A percentile compares a stretch with the other conserved stretches of the same genome.
Evolutionary conservation across 2,113 vertebrate genomes (phyloP).

Genomic region (Falcunculus frontatus): DNA sequence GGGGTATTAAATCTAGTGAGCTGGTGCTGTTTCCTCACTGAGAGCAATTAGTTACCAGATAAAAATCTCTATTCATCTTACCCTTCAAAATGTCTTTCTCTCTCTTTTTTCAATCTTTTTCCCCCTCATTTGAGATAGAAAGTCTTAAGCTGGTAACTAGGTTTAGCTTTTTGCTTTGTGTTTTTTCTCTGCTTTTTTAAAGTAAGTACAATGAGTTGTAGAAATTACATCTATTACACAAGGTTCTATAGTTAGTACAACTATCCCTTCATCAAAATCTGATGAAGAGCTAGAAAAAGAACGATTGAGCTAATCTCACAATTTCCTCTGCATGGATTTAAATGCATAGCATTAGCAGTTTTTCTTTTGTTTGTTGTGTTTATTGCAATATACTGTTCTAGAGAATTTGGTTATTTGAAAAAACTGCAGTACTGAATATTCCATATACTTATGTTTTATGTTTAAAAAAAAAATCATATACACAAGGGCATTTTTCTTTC

Average conservation of each 20-base stretch:
- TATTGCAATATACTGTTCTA: background rate
- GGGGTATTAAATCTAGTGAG: background rate
- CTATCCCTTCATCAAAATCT: background rate
- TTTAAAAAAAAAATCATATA: background rate
- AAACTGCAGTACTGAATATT: background rate
- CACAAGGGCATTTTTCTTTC: background rate
- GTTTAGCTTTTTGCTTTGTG: background rate
- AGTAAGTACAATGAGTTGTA: background rate
- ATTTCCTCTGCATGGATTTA: background rate
- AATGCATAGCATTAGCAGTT: background rate
- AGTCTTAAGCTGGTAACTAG: background rate
- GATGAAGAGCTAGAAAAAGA: background rate
- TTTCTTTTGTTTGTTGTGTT: background rate
- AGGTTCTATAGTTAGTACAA: background rate
- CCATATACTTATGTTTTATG: background rate
- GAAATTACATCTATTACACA: background rate
- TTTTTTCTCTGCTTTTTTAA: background rate
- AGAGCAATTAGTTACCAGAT: background rate
- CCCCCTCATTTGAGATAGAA: background rate
- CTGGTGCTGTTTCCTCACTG: background rate
- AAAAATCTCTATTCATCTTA: background rate
- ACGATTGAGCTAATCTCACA: background rate
- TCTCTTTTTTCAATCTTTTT: background rate
- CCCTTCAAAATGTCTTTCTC: background rate
- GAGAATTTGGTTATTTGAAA: background rate